Evolutionary conservation across 2,888 invertebrate genomes (phyloP), one percentile per base, ranked within the genome.

Genomic region (Seira ritae): DNA sequence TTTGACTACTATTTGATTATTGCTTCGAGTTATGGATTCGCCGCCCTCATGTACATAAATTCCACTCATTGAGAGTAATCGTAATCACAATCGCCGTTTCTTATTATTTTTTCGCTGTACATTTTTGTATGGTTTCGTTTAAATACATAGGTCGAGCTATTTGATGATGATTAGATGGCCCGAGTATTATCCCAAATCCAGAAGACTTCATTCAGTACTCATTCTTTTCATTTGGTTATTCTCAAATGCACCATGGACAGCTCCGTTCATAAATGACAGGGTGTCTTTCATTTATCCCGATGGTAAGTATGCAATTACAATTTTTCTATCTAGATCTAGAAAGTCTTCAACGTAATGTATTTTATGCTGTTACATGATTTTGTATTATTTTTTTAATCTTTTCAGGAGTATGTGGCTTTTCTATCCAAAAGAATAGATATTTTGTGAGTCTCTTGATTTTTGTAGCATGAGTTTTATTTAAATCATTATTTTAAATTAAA

Each of bases 1-100:
- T 84, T 86, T 55, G 87, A 88, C 67, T 88, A 88, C 42, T 88
- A 85, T 60, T 76, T 88, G 37, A 88, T 88, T 24, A 85, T 88
- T 4, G 83, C 84, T 0, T 80, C 86, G 2, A 83, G 86, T 31
- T 84, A 85, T 68, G 86, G 87, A 31, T 86, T 85, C 66, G 69
- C 85, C 17, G 86, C 84, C 19, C 78, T 87, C 31, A 83, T 87
- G 87, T 87, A 87, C 84, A 68, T 67, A 12, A 24, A 6, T 6
- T 10, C 10, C 6, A n/a, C 42, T 70, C n/a, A n/a, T n/a, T n/a
- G n/a, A n/a, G n/a, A n/a, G n/a, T 19, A 70, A 19, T 37, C 1
- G 68, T 62, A 42, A 37, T 62, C 50, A 10, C 67, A 66, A 31
- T 37, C 24, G 10, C n/a, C 17, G n/a, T n/a, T n/a, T n/a, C n/a